Base-by-base conservation (phyloP, 2,888 invertebrate genomes). In the Tortricodes alternella region DNA sequence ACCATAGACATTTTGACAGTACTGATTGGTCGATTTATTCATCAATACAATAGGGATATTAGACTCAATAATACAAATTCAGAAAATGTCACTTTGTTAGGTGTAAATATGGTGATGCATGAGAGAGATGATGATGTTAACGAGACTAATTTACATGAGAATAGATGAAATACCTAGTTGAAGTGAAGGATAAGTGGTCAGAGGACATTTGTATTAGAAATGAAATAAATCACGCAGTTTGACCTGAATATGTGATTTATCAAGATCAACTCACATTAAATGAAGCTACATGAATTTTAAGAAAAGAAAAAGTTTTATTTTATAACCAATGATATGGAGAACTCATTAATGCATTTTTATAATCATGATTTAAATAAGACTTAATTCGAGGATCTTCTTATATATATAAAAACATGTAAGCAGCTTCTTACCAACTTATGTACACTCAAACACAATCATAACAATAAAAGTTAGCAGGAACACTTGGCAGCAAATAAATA, bases 1-100 rank as follows among this genome's bases (percentile, higher is more conserved):
- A 78, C 74, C 71, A 61, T 61, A 61, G 72, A 71, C 74, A 68
- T 73, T 78, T 73, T 76, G 76, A 78, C 73, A 70, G 64, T 61
- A 66, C 64, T 65, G 68, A 76, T 78, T 72, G 71, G 68, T 69
- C 72, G 77, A 80, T 79, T 79, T 78, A 78, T 80, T 62, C 52
- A 61, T 68, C 67, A 71, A 61, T 66, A 78, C 78, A 78, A 79
- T 73, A 70, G 74, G 56, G 73, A 75, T 74, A 78, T 75, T 69
- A 72, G 71, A 74, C 67, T 73, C 66, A 73, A 76, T 75, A 71
- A 44, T 44, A 15, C 35, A 15, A 34, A 56, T 44, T 50, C 49
- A 29, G 18, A 35, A 49, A 46, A 59, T 52, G 53, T 50, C 49
- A 62, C 53, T 55, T 50, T 49, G 32, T 46, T 29, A 64, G 59